Evolutionary conservation across 2,888 invertebrate species (phyloP).

Genomic region (Neoitamus cyanurus): DNA sequence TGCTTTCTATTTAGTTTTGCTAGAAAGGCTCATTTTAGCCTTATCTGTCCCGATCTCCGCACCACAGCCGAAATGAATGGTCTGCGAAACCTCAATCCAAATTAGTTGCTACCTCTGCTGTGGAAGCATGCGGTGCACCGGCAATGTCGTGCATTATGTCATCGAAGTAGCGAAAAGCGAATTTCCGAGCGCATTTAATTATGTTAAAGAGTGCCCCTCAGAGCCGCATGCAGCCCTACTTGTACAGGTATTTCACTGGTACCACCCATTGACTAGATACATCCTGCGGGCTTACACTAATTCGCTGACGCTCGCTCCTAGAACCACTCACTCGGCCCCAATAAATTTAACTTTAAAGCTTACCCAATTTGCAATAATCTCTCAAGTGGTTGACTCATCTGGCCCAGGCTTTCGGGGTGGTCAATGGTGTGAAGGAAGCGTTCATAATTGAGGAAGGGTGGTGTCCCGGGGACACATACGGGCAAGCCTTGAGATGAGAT

Average conservation of each 20-base stretch:
- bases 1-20: neutral
- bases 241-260: neutral
- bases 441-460: neutral
- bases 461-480: neutral
- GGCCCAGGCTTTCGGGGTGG: neutral
- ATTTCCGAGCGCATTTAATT: neutral
- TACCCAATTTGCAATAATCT: neutral
- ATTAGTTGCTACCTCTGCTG: neutral
- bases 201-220: neutral
- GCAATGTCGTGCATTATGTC: neutral
- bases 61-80: neutral
- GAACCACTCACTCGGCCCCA: neutral
- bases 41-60: neutral
- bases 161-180: neutral
- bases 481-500: neutral
- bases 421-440: neutral
- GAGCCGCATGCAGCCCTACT: neutral
- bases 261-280: neutral
- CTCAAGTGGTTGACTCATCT: neutral
- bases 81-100: neutral
- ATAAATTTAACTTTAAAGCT: neutral
- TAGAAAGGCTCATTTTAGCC: neutral
- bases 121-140: neutral
- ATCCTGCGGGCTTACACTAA: neutral
- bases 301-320: neutral